phyloP scores from a whole-genome alignment of 2,113 vertebrate species.

The Poicephalus gulielmi region DNA sequence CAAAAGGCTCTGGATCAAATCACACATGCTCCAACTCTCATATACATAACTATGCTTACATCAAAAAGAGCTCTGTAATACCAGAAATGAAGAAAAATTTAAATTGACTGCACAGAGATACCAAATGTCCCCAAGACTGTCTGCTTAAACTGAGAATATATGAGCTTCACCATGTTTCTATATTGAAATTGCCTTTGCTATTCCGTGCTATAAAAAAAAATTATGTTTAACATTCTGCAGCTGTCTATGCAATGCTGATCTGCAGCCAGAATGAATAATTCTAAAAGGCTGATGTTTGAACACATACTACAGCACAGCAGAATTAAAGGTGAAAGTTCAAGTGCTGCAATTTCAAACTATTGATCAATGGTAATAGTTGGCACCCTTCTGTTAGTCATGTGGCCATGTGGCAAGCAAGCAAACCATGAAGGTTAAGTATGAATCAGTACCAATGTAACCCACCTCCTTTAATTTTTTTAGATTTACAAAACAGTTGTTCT shows the following conservation, averaged over 20 bases:
- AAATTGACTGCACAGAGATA: not conserved
- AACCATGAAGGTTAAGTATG: constrained; percentile 52
- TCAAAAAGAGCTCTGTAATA: not conserved
- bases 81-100: not conserved
- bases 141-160: not conserved
- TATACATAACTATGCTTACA: not conserved
- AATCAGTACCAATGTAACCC: constrained; percentile 28
- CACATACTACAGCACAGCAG: constrained; percentile 34
- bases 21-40: not conserved
- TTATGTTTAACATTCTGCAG: constrained; percentile 42
- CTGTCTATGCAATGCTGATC: constrained; percentile 15
- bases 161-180: not conserved
- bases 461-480: not conserved
- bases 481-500: not conserved
- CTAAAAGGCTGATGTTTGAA: constrained; percentile 50
- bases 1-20: not conserved
- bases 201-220: not conserved
- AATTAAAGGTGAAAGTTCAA: constrained; percentile 70
- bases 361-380: constrained; percentile 68
- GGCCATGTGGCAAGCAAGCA: constrained; percentile 46
- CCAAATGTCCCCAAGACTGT: not conserved
- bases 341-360: constrained; percentile 68
- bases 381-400: constrained; percentile 37
- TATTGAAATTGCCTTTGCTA: not conserved
- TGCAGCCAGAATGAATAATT: constrained; percentile 61